phyloP scores from a whole-genome alignment of 2,888 invertebrate genomes.

The Baronia brevicornis region DNA sequence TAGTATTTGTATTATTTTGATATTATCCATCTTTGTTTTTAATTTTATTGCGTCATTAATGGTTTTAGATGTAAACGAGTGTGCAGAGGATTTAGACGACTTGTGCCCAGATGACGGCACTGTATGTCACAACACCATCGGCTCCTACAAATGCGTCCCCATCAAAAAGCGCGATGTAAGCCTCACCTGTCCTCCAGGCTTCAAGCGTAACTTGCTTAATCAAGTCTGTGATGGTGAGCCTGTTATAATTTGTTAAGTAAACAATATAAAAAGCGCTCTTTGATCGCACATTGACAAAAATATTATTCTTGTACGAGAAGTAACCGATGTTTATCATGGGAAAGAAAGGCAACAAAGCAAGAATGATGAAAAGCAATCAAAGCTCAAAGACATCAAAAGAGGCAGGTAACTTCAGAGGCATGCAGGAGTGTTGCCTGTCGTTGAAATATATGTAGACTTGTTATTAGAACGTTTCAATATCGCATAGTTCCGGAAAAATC shows the following conservation, averaged over 20 bases:
- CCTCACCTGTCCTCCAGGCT: constrained; percentile 72
- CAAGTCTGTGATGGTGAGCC: constrained; percentile 72
- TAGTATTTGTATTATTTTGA: no score
- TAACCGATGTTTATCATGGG: not conserved
- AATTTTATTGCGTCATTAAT: no score
- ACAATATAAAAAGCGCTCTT: no score
- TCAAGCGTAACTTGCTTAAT: constrained; percentile 69
- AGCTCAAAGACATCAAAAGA: no score
- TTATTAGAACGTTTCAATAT: no score
- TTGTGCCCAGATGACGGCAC: constrained; percentile 76
- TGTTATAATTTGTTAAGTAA: not conserved
- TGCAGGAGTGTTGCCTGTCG: no score
- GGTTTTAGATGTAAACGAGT: constrained; percentile 91
- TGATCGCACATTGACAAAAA: no score
- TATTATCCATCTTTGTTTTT: no score
- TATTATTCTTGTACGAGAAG: not conserved
- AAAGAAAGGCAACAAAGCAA: not conserved
- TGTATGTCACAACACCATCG: constrained; percentile 80
- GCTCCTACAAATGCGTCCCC: constrained; percentile 78
- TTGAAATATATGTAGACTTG: no score
- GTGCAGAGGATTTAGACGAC: constrained; percentile 72
- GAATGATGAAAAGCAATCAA: no score
- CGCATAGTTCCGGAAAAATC: no score
- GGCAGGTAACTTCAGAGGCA: no score
- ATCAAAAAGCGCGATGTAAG: constrained; percentile 52